These are phyloP conservation scores for Acromyrmex echinatior DNA, from an alignment of 1,140 invertebrate species.

Conservation along the genomic window DNA sequence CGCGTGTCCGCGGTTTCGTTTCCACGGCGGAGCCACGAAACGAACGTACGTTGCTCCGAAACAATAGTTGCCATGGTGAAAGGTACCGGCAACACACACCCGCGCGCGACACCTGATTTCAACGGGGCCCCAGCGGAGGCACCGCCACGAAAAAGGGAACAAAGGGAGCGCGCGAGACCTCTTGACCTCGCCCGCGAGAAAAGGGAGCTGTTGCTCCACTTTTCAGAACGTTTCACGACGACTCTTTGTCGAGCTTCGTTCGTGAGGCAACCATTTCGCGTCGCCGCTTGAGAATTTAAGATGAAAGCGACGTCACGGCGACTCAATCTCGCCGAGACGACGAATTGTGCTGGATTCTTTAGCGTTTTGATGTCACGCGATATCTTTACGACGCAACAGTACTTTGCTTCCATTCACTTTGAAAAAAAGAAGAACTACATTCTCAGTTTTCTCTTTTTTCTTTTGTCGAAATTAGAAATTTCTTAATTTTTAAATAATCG, in stretches of 20 bases:
- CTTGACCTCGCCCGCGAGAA: constrained; percentile 58
- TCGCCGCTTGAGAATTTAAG: constrained; percentile 25
- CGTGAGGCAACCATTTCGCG: constrained; percentile 41
- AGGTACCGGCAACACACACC: constrained; percentile 29
- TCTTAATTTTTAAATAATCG: neutral
- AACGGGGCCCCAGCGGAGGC: neutral
- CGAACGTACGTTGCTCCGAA: constrained; percentile 68
- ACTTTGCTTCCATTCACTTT: neutral
- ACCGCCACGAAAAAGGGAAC: constrained; percentile 34
- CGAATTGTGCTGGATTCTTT: constrained; percentile 28
- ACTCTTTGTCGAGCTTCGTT: constrained; percentile 41
- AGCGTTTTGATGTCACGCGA: constrained; percentile 22
- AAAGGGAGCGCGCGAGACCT: constrained; percentile 46
- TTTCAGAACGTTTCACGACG: constrained; percentile 38
- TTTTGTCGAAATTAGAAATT: neutral
- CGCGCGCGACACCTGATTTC: constrained; percentile 68
- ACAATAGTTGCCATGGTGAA: constrained; percentile 77
- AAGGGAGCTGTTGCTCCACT: constrained; percentile 54
- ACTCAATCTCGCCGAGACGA: constrained; percentile 16
- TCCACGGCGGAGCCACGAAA: constrained; percentile 19
- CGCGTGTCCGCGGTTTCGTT: constrained; percentile 17
- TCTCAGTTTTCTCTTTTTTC: neutral
- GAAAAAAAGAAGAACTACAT: neutral
- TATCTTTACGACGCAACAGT: neutral
- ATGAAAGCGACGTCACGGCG: constrained; percentile 47